These are phyloP conservation scores for Sclerodermus sp. DNA, from an alignment of 2,888 invertebrate species.

Conservation along the genomic window DNA sequence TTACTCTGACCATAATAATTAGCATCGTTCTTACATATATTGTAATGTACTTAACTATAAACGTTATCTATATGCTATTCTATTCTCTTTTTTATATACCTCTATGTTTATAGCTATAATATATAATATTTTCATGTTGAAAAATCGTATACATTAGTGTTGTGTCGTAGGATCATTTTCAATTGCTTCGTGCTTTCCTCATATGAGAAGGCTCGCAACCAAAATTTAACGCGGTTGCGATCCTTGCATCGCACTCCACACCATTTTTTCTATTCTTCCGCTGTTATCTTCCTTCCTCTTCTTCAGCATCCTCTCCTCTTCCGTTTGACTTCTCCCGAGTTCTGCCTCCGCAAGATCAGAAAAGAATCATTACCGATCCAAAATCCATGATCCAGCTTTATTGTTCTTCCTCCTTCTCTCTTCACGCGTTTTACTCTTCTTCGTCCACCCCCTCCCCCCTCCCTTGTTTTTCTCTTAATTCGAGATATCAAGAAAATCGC, in stretches of 20 bases:
- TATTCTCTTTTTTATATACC: constrained; percentile 49
- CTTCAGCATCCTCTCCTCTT: constrained; percentile 13
- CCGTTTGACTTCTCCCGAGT: too few relatives aligned
- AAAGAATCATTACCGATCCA: too few relatives aligned
- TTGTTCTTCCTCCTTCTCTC: not conserved
- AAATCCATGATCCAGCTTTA: too few relatives aligned
- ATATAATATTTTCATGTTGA: constrained; percentile 58
- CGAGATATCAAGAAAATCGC: not conserved
- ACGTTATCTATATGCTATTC: constrained; percentile 52
- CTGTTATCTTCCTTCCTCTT: too few relatives aligned
- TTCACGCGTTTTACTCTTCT: constrained; percentile 4
- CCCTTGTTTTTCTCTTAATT: constrained; percentile 11
- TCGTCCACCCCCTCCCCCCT: not conserved
- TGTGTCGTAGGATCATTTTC: constrained; percentile 55
- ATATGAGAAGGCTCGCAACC: too few relatives aligned
- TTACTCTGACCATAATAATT: constrained; percentile 27
- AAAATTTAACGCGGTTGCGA: too few relatives aligned
- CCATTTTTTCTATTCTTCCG: too few relatives aligned
- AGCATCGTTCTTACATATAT: constrained; percentile 47
- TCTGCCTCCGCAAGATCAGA: not conserved
- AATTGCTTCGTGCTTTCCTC: constrained; percentile 19
- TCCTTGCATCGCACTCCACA: too few relatives aligned
- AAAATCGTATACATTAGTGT: constrained; percentile 62
- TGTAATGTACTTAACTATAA: constrained; percentile 47
- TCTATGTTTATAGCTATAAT: constrained; percentile 57